Evolutionary conservation across 2,888 invertebrate species (phyloP).

Genomic region (Onchidella celtica): DNA sequence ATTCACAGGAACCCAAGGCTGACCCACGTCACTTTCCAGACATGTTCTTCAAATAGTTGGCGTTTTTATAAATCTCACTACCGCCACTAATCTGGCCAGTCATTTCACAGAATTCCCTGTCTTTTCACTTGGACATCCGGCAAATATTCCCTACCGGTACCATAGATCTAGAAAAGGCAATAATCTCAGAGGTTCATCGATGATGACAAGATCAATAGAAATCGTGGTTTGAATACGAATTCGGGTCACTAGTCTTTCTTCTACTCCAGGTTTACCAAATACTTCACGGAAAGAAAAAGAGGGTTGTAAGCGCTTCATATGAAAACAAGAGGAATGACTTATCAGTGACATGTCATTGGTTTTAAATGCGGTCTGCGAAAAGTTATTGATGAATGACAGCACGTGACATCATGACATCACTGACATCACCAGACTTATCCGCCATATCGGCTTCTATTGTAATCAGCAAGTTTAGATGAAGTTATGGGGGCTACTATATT

Average conservation of each 20-base stretch:
- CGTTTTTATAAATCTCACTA: background rate
- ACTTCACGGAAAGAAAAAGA: too few species aligned
- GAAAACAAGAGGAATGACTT: too few species aligned
- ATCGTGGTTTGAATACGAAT: background rate
- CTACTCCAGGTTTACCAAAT: too few species aligned
- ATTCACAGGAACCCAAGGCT: background rate
- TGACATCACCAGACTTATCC: too few species aligned
- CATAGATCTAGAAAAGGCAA: background rate
- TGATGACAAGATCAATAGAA: background rate
- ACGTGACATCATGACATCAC: too few species aligned
- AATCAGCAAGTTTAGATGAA: too few species aligned
- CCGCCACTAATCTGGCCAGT: background rate
- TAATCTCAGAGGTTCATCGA: background rate
- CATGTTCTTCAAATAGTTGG: background rate
- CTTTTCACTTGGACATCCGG: background rate
- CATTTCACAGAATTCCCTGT: background rate
- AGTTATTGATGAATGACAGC: too few species aligned
- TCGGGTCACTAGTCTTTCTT: background rate
- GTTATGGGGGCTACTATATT: too few species aligned
- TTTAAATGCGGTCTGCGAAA: too few species aligned
- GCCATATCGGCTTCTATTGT: too few species aligned
- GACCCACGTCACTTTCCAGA: background rate
- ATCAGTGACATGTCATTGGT: too few species aligned
- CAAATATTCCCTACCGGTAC: background rate
- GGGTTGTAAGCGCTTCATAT: too few species aligned